Percentiles rank a stretch among this genome's conserved stretches.
Evolutionary conservation across 2,113 vertebrate species (phyloP).

Genomic region (Scomber colias): DNA sequence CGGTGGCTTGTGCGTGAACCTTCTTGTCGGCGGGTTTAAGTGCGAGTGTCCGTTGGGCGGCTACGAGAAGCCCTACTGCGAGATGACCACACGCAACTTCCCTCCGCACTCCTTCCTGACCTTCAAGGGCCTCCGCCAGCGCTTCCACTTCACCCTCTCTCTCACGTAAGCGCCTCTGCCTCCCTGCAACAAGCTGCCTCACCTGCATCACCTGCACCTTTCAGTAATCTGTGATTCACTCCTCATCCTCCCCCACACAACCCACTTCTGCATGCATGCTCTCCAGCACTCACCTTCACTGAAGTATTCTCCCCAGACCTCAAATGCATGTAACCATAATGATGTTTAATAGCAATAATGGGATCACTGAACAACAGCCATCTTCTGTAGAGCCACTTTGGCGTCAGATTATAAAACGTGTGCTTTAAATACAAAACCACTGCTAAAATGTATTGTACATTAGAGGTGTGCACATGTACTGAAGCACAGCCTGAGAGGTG

Average conservation of each 20-base stretch:
- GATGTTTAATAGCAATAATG: constrained; percentile 64
- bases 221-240: constrained; percentile 53
- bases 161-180: constrained; percentile 88
- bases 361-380: constrained; percentile 48
- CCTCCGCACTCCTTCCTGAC: constrained; percentile 92
- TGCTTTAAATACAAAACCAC: constrained; percentile 33
- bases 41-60: constrained; percentile 92
- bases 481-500: background rate
- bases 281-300: constrained; percentile 29
- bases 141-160: constrained; percentile 95
- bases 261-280: constrained; percentile 24
- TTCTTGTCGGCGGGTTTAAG: constrained; percentile 94
- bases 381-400: constrained; percentile 43
- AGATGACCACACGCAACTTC: constrained; percentile 94
- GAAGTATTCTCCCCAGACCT: constrained; percentile 23
- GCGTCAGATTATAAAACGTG: constrained; percentile 20
- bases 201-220: constrained; percentile 25
- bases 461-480: background rate
- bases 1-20: constrained; percentile 92
- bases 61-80: constrained; percentile 93
- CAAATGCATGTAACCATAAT: constrained; percentile 67
- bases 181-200: constrained; percentile 25
- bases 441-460: background rate
- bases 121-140: constrained; percentile 94
- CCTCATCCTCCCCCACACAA: constrained; percentile 45